These are phyloP conservation scores for Heterotis niloticus DNA, from an alignment of 2,113 vertebrate genomes.

Conservation along the genomic window DNA sequence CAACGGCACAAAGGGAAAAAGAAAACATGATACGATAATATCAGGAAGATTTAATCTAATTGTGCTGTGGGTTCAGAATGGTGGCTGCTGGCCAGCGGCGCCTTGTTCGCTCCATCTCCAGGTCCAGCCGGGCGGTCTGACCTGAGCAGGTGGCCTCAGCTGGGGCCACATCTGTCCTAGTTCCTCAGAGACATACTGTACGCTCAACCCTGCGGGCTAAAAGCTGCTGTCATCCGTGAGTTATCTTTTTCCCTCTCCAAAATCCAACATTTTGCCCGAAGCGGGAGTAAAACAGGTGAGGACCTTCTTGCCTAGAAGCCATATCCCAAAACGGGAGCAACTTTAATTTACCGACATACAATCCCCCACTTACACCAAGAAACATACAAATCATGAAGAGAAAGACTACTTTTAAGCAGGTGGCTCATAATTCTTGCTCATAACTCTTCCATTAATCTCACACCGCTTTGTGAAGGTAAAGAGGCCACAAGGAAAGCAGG, in stretches of 20 bases:
- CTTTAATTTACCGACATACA: background rate
- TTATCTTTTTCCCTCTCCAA: background rate
- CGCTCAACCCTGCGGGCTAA: background rate
- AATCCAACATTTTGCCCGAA: background rate
- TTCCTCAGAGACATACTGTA: background rate
- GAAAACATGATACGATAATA: conserved; percentile 32
- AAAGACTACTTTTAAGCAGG: background rate
- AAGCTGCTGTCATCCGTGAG: background rate
- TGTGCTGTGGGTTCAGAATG: background rate
- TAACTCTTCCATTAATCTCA: background rate
- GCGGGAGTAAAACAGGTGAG: background rate
- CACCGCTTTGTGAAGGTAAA: background rate
- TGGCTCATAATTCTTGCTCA: background rate
- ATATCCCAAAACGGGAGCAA: background rate
- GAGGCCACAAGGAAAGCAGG: background rate
- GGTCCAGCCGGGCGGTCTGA: background rate
- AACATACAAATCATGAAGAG: background rate
- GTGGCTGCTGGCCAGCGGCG: conserved; percentile 11
- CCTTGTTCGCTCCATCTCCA: background rate
- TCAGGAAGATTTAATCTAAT: conserved; percentile 32
- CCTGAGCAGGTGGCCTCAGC: background rate
- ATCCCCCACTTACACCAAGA: background rate
- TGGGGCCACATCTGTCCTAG: background rate
- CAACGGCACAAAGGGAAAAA: conserved; percentile 18
- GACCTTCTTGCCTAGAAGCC: background rate